Base-by-base conservation (phyloP, 2,888 invertebrate species). In the Drosophila neutralis region DNA sequence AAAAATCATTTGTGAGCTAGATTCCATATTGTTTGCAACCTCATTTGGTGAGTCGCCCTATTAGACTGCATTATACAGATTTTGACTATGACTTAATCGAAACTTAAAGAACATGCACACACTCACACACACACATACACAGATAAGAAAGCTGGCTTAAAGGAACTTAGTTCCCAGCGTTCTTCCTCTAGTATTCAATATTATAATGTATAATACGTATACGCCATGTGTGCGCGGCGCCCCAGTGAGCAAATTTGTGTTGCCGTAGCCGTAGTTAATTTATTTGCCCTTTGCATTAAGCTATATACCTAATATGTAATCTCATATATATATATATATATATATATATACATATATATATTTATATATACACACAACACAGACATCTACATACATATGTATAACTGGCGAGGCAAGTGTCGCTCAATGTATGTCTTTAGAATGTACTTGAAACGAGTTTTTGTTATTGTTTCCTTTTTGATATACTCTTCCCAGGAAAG, bases 231-330 rank as follows among this genome's bases (percentile, higher is more conserved):
- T 60, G 64, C 51, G 72, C 62, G 62, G 27, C 65, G 75, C 29
- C 48, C 45, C 21, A 45, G 48, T 71, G 69, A 79, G 81, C 77
- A 80, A 80, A 77, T 69, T 77, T 78, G 45, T 63, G 71, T 80
- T 76, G 63, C 66, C 66, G 52, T 80, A 79, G 76, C 56, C 45
- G 64, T 80, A 80, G 69, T 64, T 67, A 21, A 62, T 62, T 65
- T 73, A 61, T 56, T 57, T 62, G 52, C 62, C 63, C 72, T 66
- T 70, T 67, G 73, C 79, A 65, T 57, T 76, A 78, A 83, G 73
- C 82, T 69, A 73, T 61, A 69, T 51, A 76, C 60, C 48, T 52
- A 71, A 60, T 48, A 63, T 79, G 76, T 79, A 80, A 72, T 11
- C 61, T 38, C 63, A 59, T 54, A 64, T 58, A 60, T 18, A 49